Evolutionary conservation across 2,797 vertebrate genomes (phyloP).

Genomic region (Hypotaenidia okinawae): DNA sequence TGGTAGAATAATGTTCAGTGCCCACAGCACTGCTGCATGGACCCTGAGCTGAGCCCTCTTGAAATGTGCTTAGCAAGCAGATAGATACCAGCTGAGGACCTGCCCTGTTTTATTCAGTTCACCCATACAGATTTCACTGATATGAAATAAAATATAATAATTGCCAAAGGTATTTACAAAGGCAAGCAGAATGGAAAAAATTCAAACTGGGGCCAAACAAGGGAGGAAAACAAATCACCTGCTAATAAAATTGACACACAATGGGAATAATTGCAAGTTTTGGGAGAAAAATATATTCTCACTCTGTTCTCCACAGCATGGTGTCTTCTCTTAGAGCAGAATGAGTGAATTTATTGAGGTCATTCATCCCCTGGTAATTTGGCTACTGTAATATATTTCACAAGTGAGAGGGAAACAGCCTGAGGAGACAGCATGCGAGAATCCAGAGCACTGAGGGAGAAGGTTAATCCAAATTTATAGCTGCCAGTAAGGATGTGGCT

Average conservation of each 20-base stretch:
- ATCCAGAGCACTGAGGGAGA: constrained; percentile 60
- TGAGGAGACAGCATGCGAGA: constrained; percentile 52
- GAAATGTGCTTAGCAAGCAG: background rate
- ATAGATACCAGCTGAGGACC: background rate
- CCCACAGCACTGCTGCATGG: background rate
- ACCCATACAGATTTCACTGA: constrained; percentile 29
- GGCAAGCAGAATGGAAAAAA: constrained; percentile 59
- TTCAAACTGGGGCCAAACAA: constrained; percentile 14
- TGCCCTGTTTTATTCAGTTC: background rate
- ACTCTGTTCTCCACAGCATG: constrained; percentile 42
- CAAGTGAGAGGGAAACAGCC: constrained; percentile 44
- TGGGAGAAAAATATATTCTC: constrained; percentile 15
- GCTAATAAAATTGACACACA: constrained; percentile 35
- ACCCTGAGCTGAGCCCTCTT: background rate
- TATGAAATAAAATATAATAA: constrained; percentile 39
- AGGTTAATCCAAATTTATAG: constrained; percentile 66
- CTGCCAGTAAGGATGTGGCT: constrained; percentile 49
- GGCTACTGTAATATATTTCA: constrained; percentile 69
- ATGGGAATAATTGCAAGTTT: constrained; percentile 37
- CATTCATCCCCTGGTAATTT: constrained; percentile 46
- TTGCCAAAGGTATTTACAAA: constrained; percentile 55
- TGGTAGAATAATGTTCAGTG: background rate
- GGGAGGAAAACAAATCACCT: constrained; percentile 43
- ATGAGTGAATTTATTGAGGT: constrained; percentile 61
- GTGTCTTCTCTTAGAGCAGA: constrained; percentile 26